Evolutionary conservation across 2,797 vertebrate species (phyloP).

Genomic region (Hylomyscus alleni): DNA sequence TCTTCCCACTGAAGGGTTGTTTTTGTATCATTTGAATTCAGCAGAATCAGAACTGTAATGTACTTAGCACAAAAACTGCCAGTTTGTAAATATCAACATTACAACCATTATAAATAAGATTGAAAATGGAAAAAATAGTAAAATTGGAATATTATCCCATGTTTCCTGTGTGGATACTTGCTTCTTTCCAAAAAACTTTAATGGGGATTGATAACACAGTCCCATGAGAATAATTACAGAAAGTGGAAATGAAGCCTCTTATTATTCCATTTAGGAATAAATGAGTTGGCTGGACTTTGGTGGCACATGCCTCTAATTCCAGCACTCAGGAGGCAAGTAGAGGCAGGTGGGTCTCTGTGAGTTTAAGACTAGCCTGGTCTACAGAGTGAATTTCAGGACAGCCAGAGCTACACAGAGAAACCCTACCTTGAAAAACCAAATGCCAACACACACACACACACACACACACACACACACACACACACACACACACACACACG

Average conservation of each 20-base stretch:
- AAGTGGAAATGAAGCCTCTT: constrained; percentile 74
- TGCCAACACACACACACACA: not conserved
- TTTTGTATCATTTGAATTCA: constrained; percentile 34
- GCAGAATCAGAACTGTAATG: not conserved
- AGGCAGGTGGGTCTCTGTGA: not conserved
- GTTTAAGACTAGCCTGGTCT: not conserved
- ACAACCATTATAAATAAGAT: not conserved
- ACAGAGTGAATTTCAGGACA: not conserved
- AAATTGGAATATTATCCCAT: not conserved
- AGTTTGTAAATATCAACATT: constrained; percentile 60
- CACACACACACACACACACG: too few relatives aligned
- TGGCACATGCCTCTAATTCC: not conserved
- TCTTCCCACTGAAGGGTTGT: not conserved
- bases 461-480: too few relatives aligned
- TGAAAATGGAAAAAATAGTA: constrained; percentile 80
- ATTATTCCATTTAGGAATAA: constrained; percentile 75
- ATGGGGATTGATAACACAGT: constrained; percentile 80
- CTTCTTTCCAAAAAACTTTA: constrained; percentile 83
- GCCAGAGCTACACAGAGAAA: not conserved
- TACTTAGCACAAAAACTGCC: constrained; percentile 27
- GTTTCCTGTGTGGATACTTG: constrained; percentile 81
- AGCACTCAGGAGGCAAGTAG: not conserved
- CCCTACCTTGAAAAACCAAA: not conserved
- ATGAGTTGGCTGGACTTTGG: not conserved
- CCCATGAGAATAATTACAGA: constrained; percentile 77